Conservation (phyloP, 2,113 vertebrate genomes). For the Mesitornis unicolor region DNA sequence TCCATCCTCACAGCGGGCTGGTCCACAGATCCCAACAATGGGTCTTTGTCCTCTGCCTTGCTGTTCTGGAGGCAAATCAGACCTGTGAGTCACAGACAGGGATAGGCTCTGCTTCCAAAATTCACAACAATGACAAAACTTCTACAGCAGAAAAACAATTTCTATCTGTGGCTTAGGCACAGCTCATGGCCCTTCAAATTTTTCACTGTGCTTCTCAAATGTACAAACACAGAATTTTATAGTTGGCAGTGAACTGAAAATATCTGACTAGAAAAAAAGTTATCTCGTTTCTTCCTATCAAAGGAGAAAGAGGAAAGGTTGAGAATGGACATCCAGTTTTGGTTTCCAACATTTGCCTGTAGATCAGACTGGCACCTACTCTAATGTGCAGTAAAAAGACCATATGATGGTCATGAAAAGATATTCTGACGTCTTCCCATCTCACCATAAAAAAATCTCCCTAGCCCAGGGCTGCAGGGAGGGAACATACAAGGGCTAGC, state of each 20-base stretch:
- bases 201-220: not conserved
- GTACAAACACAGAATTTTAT: not conserved
- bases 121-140: not conserved
- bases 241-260: not conserved
- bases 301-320: not conserved
- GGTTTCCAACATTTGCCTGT: not conserved
- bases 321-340: not conserved
- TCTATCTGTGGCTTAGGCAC: not conserved
- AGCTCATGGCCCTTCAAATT: not conserved
- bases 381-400: not conserved
- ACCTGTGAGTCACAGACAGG: conserved; percentile 69
- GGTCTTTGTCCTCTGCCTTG: conserved; percentile 75
- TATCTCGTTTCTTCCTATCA: not conserved
- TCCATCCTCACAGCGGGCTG: conserved; percentile 72
- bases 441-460: not conserved
- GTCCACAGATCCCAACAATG: conserved; percentile 74
- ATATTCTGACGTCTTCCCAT: not conserved
- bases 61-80: conserved; percentile 73
- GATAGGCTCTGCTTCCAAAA: conserved; percentile 53
- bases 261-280: not conserved
- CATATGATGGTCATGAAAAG: not conserved
- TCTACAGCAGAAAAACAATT: not conserved
- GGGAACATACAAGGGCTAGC: not conserved
- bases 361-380: not conserved
- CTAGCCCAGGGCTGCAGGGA: not conserved